These are phyloP conservation scores for Aphis gossypii DNA, from an alignment of 1,140 invertebrate genomes.

Conservation along the genomic window DNA sequence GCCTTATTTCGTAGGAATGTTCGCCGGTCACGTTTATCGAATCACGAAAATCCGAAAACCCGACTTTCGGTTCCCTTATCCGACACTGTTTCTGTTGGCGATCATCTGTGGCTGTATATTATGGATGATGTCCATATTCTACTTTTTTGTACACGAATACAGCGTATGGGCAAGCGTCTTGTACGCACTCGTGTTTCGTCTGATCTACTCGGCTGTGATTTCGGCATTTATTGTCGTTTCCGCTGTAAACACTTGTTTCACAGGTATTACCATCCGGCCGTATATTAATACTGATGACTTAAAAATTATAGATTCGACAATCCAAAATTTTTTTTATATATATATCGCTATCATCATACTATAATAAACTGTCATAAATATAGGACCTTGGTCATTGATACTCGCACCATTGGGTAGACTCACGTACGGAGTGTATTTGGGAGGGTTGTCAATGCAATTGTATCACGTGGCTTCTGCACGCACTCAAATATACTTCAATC, in stretches of 20 bases:
- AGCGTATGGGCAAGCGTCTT: background rate
- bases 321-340: too few relatives aligned
- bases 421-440: background rate
- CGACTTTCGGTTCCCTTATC: background rate
- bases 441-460: background rate
- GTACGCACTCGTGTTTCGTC: background rate
- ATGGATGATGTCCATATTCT: background rate
- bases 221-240: background rate
- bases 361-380: background rate
- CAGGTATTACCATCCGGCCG: background rate
- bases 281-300: background rate
- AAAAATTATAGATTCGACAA: too few relatives aligned
- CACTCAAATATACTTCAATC: background rate
- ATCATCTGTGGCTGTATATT: background rate
- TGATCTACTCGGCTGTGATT: background rate
- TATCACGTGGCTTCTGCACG: background rate
- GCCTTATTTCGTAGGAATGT: slow-evolving; percentile 10
- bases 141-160: background rate
- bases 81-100: background rate
- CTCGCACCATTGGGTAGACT: background rate
- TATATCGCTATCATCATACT: background rate
- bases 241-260: background rate
- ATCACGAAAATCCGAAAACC: background rate
- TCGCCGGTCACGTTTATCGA: background rate
- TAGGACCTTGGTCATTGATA: background rate